Evolutionary conservation across 2,888 invertebrate species (phyloP).

Genomic region (Acronicta psi): DNA sequence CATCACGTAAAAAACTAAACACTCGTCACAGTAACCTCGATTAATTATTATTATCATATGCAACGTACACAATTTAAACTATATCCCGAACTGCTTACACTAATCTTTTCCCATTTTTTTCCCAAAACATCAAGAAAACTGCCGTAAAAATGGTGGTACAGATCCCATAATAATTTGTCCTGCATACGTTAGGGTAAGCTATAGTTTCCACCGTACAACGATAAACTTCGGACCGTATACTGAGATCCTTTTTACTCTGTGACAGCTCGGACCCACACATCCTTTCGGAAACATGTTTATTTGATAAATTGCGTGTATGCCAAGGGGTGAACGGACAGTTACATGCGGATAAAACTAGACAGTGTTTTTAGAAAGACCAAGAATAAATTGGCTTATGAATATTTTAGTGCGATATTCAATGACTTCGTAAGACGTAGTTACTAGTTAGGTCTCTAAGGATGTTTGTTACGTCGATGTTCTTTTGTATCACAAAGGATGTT

Average conservation of each 20-base stretch:
- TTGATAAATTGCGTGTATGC: conserved; percentile 52
- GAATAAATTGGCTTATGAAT: conserved; percentile 46
- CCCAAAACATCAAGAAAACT: conserved; percentile 24
- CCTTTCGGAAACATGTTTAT: conserved; percentile 54
- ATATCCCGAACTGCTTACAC: conserved; percentile 14
- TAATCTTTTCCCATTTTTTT: conserved; percentile 41
- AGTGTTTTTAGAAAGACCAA: conserved; percentile 20
- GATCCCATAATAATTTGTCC: conserved; percentile 47
- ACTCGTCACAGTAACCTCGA: too few species aligned
- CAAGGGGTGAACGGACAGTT: conserved; percentile 35
- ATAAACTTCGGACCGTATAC: conserved; percentile 47
- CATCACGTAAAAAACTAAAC: too few species aligned
- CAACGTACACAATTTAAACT: conserved; percentile 4
- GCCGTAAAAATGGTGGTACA: conserved; percentile 15
- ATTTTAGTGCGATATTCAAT: conserved; percentile 29
- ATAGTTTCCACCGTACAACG: conserved; percentile 34
- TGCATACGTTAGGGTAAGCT: conserved; percentile 46
- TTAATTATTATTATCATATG: too few species aligned
- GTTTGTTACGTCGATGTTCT: neutral
- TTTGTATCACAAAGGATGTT: neutral
- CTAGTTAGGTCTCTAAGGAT: conserved; percentile 19
- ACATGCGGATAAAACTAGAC: conserved; percentile 40
- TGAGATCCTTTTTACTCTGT: conserved; percentile 52
- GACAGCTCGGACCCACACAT: conserved; percentile 47
- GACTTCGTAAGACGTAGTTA: conserved; percentile 22